Percentiles rank a stretch among this genome's conserved stretches.
Conservation (phyloP, 2,797 vertebrate species). For the Silurus lanzhouensis region DNA sequence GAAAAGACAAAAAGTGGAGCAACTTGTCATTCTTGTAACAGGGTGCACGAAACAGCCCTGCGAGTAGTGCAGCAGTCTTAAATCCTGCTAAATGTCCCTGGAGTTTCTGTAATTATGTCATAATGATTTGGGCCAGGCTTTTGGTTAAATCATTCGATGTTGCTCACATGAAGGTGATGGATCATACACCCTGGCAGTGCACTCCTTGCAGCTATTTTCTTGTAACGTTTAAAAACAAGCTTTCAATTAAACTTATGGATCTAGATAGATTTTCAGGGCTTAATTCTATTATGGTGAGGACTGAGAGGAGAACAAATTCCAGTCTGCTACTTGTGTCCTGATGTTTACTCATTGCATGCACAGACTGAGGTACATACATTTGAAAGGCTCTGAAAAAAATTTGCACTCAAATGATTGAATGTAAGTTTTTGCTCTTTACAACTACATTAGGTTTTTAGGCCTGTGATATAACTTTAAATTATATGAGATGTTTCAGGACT, state of each 20-base stretch:
- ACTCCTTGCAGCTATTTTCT: constrained; percentile 31
- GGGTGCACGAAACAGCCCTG: constrained; percentile 26
- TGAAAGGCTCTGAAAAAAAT: background rate
- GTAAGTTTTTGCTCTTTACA: background rate
- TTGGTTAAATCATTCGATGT: constrained; percentile 48
- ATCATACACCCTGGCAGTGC: constrained; percentile 13
- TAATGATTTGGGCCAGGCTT: constrained; percentile 53
- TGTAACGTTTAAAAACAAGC: constrained; percentile 38
- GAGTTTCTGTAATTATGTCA: constrained; percentile 51
- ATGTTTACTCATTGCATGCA: background rate
- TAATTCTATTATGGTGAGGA: constrained; percentile 36
- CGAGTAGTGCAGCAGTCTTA: constrained; percentile 24
- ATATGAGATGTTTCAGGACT: background rate
- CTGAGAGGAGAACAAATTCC: background rate
- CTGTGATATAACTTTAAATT: background rate
- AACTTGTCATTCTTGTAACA: constrained; percentile 31
- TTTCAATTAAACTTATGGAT: constrained; percentile 45
- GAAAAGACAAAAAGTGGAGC: background rate
- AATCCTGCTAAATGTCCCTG: constrained; percentile 42
- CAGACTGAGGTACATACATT: background rate
- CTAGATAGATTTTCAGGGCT: constrained; percentile 15
- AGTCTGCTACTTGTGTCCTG: background rate
- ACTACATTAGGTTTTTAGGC: background rate
- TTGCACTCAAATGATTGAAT: background rate
- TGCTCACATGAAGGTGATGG: constrained; percentile 47